These are phyloP conservation scores for Teleogryllus oceanicus DNA, from an alignment of 2,888 invertebrate genomes.

Conservation along the genomic window DNA sequence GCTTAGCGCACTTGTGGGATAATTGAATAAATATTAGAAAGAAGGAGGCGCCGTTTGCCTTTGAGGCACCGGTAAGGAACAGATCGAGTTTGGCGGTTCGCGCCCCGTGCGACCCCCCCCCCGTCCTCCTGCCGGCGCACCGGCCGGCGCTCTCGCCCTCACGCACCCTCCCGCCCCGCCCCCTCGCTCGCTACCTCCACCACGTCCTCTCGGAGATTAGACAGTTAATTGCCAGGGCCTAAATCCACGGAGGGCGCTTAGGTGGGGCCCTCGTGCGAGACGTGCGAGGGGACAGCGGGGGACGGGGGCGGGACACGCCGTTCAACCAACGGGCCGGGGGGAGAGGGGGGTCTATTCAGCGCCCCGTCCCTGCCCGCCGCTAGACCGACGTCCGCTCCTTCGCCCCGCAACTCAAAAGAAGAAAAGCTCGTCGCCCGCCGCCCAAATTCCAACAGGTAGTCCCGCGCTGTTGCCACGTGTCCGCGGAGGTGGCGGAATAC, in stretches of 20 bases:
- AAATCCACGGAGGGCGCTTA: too few species aligned
- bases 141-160: too few species aligned
- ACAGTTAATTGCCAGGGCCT: too few species aligned
- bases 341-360: too few species aligned
- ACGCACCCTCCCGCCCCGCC: too few species aligned
- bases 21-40: slow-evolving; percentile 18
- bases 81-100: slow-evolving; percentile 9
- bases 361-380: background rate
- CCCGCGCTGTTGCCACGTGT: background rate
- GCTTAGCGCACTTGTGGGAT: slow-evolving; percentile 1
- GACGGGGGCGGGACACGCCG: too few species aligned
- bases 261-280: too few species aligned
- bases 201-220: too few species aligned
- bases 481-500: background rate
- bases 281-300: too few species aligned
- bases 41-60: background rate
- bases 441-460: slow-evolving; percentile 18
- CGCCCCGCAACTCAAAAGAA: background rate
- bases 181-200: too few species aligned
- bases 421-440: background rate
- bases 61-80: slow-evolving; percentile 18
- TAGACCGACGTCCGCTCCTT: background rate
- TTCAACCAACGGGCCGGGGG: too few species aligned
- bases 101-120: background rate
- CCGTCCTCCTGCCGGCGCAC: background rate